Percentiles rank a stretch among this genome's conserved stretches.
These are phyloP conservation scores for Bunonema sp. DNA, from an alignment of 2,888 invertebrate genomes.

Conservation along the genomic window DNA sequence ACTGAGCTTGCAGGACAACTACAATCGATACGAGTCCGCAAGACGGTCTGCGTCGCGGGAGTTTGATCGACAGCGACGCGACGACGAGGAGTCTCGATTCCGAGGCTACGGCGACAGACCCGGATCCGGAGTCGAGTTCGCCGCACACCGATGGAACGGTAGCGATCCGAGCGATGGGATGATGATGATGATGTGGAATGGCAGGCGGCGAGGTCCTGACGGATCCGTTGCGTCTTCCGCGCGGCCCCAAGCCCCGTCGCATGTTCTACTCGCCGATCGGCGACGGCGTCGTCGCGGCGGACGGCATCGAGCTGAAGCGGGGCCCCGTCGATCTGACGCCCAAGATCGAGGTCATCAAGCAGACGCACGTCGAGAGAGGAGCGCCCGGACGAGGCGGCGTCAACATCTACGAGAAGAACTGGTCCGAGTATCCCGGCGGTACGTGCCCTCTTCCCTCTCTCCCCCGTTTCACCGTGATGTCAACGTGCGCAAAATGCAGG, in stretches of 20 bases:
- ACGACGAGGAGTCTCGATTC: too few relatives aligned
- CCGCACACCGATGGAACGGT: conserved; percentile 30
- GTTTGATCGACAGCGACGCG: too few relatives aligned
- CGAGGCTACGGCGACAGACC: conserved; percentile 36
- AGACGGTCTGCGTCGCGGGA: too few relatives aligned
- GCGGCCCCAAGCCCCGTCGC: conserved; percentile 27
- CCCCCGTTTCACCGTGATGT: not conserved
- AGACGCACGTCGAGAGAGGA: conserved; percentile 32
- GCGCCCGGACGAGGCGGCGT: conserved; percentile 28
- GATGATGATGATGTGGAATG: not conserved
- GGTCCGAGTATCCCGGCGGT: conserved; percentile 28
- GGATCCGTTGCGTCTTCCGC: conserved; percentile 23
- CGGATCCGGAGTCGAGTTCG: conserved; percentile 36
- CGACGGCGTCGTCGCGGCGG: conserved; percentile 33
- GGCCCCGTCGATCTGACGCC: conserved; percentile 33
- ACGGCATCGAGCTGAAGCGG: conserved; percentile 38
- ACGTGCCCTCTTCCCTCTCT: not conserved
- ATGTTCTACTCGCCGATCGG: conserved; percentile 41
- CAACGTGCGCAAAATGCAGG: not conserved
- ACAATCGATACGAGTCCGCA: too few relatives aligned
- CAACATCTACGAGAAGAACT: conserved; percentile 32
- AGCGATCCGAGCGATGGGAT: not conserved
- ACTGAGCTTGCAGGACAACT: too few relatives aligned
- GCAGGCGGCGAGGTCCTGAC: conserved; percentile 16
- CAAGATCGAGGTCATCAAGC: conserved; percentile 33